Conservation (phyloP, 2,113 vertebrate species). For the Gadus chalcogrammus region DNA sequence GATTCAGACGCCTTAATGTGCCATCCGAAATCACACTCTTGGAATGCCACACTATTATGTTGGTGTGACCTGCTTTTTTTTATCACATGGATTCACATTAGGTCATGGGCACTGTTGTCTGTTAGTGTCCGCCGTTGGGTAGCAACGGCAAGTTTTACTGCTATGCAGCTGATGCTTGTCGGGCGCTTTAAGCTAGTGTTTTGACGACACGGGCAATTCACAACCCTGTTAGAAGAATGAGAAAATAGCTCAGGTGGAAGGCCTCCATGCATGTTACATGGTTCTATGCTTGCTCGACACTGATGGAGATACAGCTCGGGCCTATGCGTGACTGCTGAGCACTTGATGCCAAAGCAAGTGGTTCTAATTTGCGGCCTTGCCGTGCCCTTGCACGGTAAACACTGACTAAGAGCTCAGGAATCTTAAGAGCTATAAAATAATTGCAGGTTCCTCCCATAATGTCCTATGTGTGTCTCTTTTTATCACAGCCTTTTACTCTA, state of each 20-base stretch:
- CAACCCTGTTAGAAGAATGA: not conserved
- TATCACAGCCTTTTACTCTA: conserved; percentile 36
- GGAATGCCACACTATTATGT: conserved; percentile 8
- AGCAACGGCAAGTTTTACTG: not conserved
- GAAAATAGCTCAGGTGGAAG: not conserved
- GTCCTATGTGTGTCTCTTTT: conserved; percentile 66
- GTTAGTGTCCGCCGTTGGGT: not conserved
- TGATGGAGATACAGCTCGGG: conserved; percentile 28
- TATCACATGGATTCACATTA: conserved; percentile 18
- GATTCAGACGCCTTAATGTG: conserved; percentile 8
- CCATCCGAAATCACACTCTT: not conserved
- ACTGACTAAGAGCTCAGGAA: conserved; percentile 89
- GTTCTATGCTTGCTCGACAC: conserved; percentile 28
- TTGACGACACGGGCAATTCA: not conserved
- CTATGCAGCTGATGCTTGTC: not conserved
- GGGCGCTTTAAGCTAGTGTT: not conserved
- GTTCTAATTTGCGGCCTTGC: conserved; percentile 85
- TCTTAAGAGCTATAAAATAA: conserved; percentile 92
- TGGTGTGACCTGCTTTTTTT: conserved; percentile 21
- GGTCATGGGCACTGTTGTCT: conserved; percentile 17
- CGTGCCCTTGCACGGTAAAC: conserved; percentile 80
- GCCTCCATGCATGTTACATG: conserved; percentile 6
- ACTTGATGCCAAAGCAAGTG: conserved; percentile 81
- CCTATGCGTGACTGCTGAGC: conserved; percentile 81
- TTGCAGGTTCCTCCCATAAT: conserved; percentile 84